A percentile compares a stretch with the other conserved stretches of the same genome.
phyloP scores from a whole-genome alignment of 2,797 vertebrate genomes.

The Cyclura pinguis region DNA sequence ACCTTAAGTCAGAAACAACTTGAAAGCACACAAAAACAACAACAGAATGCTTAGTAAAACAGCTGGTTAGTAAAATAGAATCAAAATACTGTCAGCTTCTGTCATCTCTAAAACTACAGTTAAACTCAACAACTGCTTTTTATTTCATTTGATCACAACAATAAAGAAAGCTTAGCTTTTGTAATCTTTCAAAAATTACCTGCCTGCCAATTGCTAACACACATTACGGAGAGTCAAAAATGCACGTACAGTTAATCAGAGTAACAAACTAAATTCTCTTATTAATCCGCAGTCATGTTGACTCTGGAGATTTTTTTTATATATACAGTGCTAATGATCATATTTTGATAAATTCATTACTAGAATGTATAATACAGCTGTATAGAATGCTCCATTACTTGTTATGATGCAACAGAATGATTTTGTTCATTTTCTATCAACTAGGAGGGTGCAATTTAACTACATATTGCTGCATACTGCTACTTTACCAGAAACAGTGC shows the following conservation, averaged over 20 bases:
- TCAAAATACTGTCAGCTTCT: neutral
- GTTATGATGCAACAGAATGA: slow-evolving; percentile 24
- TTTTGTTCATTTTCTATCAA: slow-evolving; percentile 1
- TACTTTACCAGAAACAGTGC: neutral
- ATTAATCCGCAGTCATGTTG: neutral
- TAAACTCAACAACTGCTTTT: neutral
- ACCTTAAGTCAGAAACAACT: neutral
- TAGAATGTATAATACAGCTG: neutral
- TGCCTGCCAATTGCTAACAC: too few relatives aligned
- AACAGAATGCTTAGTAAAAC: neutral
- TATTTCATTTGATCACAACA: neutral
- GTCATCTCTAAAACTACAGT: neutral
- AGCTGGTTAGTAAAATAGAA: neutral
- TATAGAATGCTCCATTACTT: slow-evolving; percentile 50
- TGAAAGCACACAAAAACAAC: too few relatives aligned
- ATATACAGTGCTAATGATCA: neutral
- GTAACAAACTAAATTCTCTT: neutral
- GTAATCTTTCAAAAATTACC: neutral
- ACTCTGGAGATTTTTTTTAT: neutral
- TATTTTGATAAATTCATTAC: neutral
- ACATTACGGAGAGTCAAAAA: neutral
- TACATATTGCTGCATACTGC: neutral
- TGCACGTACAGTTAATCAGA: neutral
- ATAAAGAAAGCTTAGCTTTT: neutral
- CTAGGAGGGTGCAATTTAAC: neutral